A percentile compares a stretch with the other conserved stretches of the same genome.
phyloP scores from a whole-genome alignment of 1,140 invertebrate species.

The Drosophila malerkotliana region DNA sequence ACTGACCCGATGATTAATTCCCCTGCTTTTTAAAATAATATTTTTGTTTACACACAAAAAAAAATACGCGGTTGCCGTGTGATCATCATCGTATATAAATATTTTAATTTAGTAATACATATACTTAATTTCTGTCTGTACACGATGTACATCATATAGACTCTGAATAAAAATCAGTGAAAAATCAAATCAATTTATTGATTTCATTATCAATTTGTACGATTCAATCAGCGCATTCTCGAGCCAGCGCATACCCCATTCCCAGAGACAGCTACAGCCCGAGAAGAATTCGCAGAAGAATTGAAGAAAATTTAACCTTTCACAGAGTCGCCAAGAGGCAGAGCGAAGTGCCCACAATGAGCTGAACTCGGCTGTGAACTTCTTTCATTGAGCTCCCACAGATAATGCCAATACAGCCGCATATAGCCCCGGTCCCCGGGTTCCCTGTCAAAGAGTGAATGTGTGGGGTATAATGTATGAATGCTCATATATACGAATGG shows the following conservation, averaged over 20 bases:
- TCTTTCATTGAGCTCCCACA: conserved; percentile 70
- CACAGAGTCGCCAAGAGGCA: conserved; percentile 16
- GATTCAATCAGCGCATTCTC: conserved; percentile 54
- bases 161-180: conserved; percentile 43
- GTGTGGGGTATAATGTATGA: conserved; percentile 6
- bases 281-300: conserved; percentile 75
- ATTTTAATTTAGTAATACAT: conserved; percentile 3
- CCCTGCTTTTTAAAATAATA: conserved; percentile 20
- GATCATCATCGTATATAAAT: conserved; percentile 8
- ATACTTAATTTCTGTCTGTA: conserved; percentile 1
- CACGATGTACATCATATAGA: not conserved
- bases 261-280: conserved; percentile 31
- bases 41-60: conserved; percentile 40
- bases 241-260: conserved; percentile 1
- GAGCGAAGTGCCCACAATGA: conserved; percentile 66
- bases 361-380: conserved; percentile 76
- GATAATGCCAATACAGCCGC: conserved; percentile 43
- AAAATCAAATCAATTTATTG: conserved; percentile 63
- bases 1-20: conserved; percentile 20
- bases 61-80: conserved; percentile 8
- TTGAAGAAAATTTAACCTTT: conserved; percentile 81
- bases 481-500: conserved; percentile 14
- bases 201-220: conserved; percentile 71
- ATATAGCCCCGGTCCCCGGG: conserved; percentile 20
- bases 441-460: conserved; percentile 12